These are phyloP conservation scores for Crocuta crocuta DNA, from an alignment of 2,113 vertebrate species.

Conservation along the genomic window DNA sequence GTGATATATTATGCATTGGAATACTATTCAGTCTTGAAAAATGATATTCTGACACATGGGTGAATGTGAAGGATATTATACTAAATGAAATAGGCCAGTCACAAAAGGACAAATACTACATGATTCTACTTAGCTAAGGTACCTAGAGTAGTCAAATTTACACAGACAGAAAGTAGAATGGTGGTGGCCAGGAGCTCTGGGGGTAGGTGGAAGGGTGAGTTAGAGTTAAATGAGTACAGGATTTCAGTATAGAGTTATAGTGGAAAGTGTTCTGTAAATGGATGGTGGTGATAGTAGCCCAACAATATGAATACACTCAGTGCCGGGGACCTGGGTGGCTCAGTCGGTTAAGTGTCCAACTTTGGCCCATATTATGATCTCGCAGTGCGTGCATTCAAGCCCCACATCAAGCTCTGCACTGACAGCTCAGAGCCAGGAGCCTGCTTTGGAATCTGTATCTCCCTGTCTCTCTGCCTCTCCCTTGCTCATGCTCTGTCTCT, in stretches of 20 bases:
- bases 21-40: neutral
- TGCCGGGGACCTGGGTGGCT: no score
- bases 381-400: no score
- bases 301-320: neutral
- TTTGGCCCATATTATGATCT: no score
- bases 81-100: neutral
- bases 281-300: neutral
- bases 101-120: neutral
- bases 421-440: no score
- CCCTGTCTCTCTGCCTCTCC: no score
- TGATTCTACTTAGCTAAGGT: neutral
- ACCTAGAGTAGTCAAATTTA: neutral
- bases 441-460: no score
- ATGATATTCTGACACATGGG: neutral
- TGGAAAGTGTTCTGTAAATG: neutral
- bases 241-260: neutral
- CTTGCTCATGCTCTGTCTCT: no score
- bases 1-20: neutral
- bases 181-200: neutral
- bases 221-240: neutral
- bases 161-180: neutral
- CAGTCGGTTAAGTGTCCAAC: no score
- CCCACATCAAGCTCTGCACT: no score
- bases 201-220: neutral
- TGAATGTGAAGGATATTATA: neutral